phyloP scores from a whole-genome alignment of 2,797 vertebrate genomes.

The Aselliscus stoliczkanus region DNA sequence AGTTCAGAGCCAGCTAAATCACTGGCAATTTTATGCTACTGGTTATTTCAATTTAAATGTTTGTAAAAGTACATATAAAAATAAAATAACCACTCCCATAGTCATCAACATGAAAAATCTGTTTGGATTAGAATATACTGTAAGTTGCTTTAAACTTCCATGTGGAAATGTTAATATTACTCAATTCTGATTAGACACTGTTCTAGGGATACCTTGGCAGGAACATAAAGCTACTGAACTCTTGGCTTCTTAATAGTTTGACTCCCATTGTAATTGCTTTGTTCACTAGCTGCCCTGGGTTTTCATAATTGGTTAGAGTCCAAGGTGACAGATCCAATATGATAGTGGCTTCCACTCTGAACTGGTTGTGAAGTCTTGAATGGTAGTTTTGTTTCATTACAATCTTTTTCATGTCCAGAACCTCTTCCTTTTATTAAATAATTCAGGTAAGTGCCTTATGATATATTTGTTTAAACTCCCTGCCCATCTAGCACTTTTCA shows the following conservation, averaged over 20 bases:
- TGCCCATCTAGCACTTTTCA: background rate
- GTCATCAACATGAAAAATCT: constrained; percentile 73
- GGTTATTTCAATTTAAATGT: constrained; percentile 80
- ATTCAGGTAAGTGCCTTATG: background rate
- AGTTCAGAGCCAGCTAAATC: constrained; percentile 77
- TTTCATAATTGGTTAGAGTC: constrained; percentile 74
- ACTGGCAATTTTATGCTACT: constrained; percentile 79
- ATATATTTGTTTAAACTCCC: background rate
- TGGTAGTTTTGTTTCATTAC: constrained; percentile 42
- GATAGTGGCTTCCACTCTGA: constrained; percentile 55
- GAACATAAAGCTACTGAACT: constrained; percentile 74
- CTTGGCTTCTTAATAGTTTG: constrained; percentile 70
- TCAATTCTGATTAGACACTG: constrained; percentile 49
- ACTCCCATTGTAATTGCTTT: constrained; percentile 78
- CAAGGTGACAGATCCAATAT: constrained; percentile 73
- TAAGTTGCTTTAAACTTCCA: constrained; percentile 71
- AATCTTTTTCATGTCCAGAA: constrained; percentile 48
- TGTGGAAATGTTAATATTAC: constrained; percentile 54
- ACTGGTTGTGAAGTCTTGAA: constrained; percentile 70
- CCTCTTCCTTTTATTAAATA: constrained; percentile 47
- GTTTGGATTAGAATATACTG: constrained; percentile 71
- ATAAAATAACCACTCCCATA: constrained; percentile 77
- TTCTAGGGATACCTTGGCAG: constrained; percentile 58
- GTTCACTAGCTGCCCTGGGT: constrained; percentile 70
- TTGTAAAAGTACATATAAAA: constrained; percentile 79